A percentile compares a stretch with the other conserved stretches of the same genome.
Conservation (phyloP, 2,797 vertebrate species). For the Miichthys miiuy region DNA sequence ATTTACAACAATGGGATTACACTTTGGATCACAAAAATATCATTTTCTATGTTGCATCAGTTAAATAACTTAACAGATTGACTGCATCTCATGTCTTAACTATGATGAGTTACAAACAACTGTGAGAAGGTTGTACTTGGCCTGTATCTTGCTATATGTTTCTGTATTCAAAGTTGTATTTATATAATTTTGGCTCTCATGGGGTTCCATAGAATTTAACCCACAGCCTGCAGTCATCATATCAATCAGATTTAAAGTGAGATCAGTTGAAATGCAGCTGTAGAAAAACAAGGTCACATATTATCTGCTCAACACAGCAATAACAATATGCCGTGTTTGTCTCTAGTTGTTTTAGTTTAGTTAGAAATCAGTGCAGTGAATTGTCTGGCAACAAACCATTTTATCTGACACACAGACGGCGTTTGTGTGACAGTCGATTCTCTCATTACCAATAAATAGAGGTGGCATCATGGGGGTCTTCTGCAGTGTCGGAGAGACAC, state of each 20-base stretch:
- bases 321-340: background rate
- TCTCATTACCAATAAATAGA: constrained; percentile 40
- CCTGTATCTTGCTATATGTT: background rate
- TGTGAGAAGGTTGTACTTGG: background rate
- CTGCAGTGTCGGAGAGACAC: constrained; percentile 26
- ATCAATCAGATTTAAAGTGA: background rate
- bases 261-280: background rate
- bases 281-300: background rate
- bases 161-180: background rate
- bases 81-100: background rate
- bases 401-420: constrained; percentile 1
- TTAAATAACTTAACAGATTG: background rate
- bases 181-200: background rate
- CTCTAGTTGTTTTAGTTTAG: constrained; percentile 6
- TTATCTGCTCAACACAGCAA: too few relatives aligned
- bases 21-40: too few relatives aligned
- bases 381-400: background rate
- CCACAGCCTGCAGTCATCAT: background rate
- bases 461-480: constrained; percentile 26
- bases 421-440: constrained; percentile 29
- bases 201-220: background rate
- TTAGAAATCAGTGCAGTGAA: constrained; percentile 14
- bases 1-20: too few relatives aligned
- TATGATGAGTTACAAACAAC: background rate
- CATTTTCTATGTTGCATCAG: background rate